Evolutionary conservation across 1,140 invertebrate species (phyloP).

Genomic region (Leptestheria dahalacensis): DNA sequence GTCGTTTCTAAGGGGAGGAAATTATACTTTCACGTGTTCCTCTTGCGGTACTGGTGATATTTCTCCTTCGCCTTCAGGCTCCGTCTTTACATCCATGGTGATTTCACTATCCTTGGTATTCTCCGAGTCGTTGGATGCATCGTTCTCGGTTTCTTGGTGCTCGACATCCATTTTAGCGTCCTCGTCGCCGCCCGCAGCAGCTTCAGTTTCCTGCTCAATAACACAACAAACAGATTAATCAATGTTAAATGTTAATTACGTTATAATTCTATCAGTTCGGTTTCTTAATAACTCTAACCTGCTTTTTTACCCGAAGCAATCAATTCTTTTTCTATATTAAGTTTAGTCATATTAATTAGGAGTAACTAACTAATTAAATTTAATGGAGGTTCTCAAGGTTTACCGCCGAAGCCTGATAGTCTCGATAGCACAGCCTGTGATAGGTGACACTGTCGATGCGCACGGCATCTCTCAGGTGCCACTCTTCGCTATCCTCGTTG

Average conservation of each 20-base stretch:
- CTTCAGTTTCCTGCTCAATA: too few species aligned
- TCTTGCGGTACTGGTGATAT: too few species aligned
- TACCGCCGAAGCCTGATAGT: conserved; percentile 50
- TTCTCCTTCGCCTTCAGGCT: too few species aligned
- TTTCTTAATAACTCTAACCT: conserved; percentile 16
- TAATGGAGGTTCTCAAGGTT: conserved; percentile 15
- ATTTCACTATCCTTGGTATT: too few species aligned
- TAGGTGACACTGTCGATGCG: conserved; percentile 45
- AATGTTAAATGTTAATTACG: not conserved
- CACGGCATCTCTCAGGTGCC: conserved; percentile 76
- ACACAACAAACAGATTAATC: too few species aligned
- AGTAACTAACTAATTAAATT: conserved; percentile 11
- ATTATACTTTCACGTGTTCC: too few species aligned
- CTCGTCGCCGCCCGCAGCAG: too few species aligned
- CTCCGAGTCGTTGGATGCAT: too few species aligned
- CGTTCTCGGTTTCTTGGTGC: too few species aligned
- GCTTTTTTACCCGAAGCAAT: conserved; percentile 6
- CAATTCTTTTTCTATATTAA: not conserved
- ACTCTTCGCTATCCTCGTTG: conserved; percentile 89
- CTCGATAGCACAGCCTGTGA: conserved; percentile 80
- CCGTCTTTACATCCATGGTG: too few species aligned
- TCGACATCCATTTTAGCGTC: too few species aligned
- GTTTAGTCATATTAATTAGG: not conserved
- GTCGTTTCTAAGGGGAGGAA: too few species aligned
- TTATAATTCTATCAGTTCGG: not conserved